A percentile compares a stretch with the other conserved stretches of the same genome.
These are phyloP conservation scores for Hemibagrus wyckioides DNA, from an alignment of 2,113 vertebrate species.

Conservation along the genomic window DNA sequence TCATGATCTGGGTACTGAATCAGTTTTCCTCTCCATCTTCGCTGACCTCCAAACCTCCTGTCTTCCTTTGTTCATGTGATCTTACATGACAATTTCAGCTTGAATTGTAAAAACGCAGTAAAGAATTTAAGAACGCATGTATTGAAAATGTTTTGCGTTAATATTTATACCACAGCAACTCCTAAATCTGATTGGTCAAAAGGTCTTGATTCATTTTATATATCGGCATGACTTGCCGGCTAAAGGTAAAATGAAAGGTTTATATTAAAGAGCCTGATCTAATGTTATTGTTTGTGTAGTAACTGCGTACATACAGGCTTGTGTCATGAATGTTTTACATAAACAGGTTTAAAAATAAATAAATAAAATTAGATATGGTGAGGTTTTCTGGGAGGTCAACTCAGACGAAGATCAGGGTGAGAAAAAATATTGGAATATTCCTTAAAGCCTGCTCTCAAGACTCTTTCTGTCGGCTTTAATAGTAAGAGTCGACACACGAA, in stretches of 20 bases:
- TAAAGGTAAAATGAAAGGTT: neutral
- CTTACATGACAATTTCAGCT: neutral
- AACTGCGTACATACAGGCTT: neutral
- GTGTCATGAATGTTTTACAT: neutral
- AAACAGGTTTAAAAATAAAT: neutral
- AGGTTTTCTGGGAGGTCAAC: neutral
- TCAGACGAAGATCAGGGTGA: neutral
- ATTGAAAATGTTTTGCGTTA: neutral
- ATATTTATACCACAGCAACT: neutral
- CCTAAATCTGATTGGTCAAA: neutral
- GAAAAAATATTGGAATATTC: neutral
- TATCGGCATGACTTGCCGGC: neutral
- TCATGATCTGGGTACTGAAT: slow-evolving; percentile 63
- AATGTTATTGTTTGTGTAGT: neutral
- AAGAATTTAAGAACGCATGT: neutral
- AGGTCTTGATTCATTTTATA: neutral
- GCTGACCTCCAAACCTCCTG: slow-evolving; percentile 11
- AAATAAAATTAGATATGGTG: neutral
- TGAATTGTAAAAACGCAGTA: neutral
- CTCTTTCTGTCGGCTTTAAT: neutral
- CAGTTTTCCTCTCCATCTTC: slow-evolving; percentile 44
- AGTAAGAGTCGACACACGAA: neutral
- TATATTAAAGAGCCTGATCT: neutral
- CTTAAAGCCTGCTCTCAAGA: neutral
- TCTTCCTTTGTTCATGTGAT: slow-evolving; percentile 1